A percentile compares a stretch with the other conserved stretches of the same genome.
These are phyloP conservation scores for Apodemus sylvaticus DNA, from an alignment of 2,113 vertebrate genomes.

Conservation along the genomic window DNA sequence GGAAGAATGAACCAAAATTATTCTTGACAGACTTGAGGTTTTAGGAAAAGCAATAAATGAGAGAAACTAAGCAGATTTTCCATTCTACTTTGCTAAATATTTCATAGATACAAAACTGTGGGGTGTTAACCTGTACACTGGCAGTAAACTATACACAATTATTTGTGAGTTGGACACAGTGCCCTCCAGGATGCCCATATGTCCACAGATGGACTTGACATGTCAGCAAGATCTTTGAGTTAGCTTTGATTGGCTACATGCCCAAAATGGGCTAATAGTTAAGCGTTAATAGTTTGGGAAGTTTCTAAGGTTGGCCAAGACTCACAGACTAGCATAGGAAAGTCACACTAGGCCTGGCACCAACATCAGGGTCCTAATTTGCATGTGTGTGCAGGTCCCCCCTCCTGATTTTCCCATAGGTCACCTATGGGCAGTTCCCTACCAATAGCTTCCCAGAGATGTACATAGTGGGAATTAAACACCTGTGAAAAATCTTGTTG, in stretches of 20 bases:
- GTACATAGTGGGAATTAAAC: not conserved
- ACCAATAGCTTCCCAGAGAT: not conserved
- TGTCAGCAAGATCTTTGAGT: not conserved
- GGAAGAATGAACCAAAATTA: slow-evolving; percentile 64
- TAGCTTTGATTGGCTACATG: not conserved
- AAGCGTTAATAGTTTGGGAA: slow-evolving; percentile 29
- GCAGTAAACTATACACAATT: not conserved
- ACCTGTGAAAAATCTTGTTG: not conserved
- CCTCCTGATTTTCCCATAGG: not conserved
- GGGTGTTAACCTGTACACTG: not conserved
- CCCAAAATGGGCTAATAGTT: not conserved
- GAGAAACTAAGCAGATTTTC: not conserved
- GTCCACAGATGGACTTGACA: not conserved
- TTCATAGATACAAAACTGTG: not conserved
- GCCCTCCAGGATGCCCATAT: not conserved
- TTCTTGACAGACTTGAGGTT: slow-evolving; percentile 73
- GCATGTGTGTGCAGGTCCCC: not conserved
- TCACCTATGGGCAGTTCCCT: not conserved
- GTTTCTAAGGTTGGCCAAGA: slow-evolving; percentile 30
- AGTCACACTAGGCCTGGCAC: not conserved
- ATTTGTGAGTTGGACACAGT: not conserved
- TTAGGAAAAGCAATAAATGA: slow-evolving; percentile 54
- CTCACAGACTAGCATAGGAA: not conserved
- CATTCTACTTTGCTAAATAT: slow-evolving; percentile 4
- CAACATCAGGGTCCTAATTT: not conserved